Evolutionary conservation across 2,113 vertebrate species (phyloP), one percentile per base, ranked within the genome.

Genomic region (Machaerirhynchus nigripectus): DNA sequence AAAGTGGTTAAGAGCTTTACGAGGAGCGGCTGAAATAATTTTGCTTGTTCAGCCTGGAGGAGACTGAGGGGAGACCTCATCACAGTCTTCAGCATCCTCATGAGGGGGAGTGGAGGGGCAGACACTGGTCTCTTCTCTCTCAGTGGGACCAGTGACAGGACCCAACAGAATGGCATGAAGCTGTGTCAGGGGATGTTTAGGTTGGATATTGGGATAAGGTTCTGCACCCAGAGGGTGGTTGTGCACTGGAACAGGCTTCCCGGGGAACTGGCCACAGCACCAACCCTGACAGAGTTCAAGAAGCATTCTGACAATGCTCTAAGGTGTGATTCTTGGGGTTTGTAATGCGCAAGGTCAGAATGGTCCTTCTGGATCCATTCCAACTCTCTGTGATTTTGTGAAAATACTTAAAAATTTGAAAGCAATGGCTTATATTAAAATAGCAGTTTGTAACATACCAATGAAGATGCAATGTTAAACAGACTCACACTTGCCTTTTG

Each of bases 281-380:
- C 55, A 68, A 31, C 3, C 9, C 55, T 40, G 30, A 46, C 9
- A 60, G 28, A 47, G 46, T 27, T 68, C 70, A 69, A 40, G 14
- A 76, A 76, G 39, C 20, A 27, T 31, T 55, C 31, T 0, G 0
- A 60, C 46, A 61, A 68, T 0, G 0, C 20, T n/a, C 37, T 21
- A 33, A 17, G 15, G 10, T 35, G 24, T 47, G 24, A 47, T 47
- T 33, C 47, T 7, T 27, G 11, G 11, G 47, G 24, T 55, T 68
- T 69, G 40, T 69, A 26, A 46, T 9, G 21, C 11, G 8, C 40
- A 76, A 55, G 11, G 21, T 46, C 70, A 68, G 55, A 14, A 35
- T 42, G 14, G 69, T 27, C 11, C 26, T 31, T n/a, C 12, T 27
- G 47, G 40, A 26, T 53, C 35, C 17, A 26, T 56, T 71, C 21